phyloP scores from a whole-genome alignment of 1,140 invertebrate genomes.

The Drosophila bocki region DNA sequence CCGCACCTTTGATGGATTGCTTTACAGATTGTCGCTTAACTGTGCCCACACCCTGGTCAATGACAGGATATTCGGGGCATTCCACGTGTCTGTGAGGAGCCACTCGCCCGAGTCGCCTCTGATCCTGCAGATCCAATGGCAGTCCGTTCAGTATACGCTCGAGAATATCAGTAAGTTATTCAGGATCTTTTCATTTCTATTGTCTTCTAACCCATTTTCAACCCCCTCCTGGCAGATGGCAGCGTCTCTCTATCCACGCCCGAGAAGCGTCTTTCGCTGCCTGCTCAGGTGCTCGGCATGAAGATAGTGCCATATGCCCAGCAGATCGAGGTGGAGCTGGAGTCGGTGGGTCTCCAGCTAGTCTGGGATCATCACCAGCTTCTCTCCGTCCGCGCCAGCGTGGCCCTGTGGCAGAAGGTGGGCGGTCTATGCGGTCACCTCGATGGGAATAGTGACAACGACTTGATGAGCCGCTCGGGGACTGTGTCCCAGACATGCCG shows the following conservation, averaged over 20 bases:
- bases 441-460: slow-evolving; percentile 89
- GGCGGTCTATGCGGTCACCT: slow-evolving; percentile 92
- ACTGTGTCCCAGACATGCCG: slow-evolving; percentile 59
- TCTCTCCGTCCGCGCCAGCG: slow-evolving; percentile 88
- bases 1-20: slow-evolving; percentile 92
- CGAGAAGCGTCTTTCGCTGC: slow-evolving; percentile 87
- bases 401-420: slow-evolving; percentile 91
- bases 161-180: slow-evolving; percentile 84
- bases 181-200: background rate
- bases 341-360: slow-evolving; percentile 88
- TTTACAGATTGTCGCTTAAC: slow-evolving; percentile 66
- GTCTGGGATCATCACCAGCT: slow-evolving; percentile 90
- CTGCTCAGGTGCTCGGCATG: slow-evolving; percentile 88
- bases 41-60: slow-evolving; percentile 86
- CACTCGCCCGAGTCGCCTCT: background rate
- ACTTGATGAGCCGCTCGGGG: slow-evolving; percentile 88
- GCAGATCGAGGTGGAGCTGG: slow-evolving; percentile 89
- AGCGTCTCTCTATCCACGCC: slow-evolving; percentile 86
- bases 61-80: slow-evolving; percentile 14
- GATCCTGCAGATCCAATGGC: slow-evolving; percentile 87
- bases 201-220: too few relatives aligned
- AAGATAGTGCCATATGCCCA: slow-evolving; percentile 89
- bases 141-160: slow-evolving; percentile 89
- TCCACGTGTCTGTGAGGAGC: slow-evolving; percentile 12
- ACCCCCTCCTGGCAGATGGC: slow-evolving; percentile 83